These are phyloP conservation scores for Typhlichthys subterraneus DNA, from an alignment of 2,797 vertebrate species.

Conservation along the genomic window DNA sequence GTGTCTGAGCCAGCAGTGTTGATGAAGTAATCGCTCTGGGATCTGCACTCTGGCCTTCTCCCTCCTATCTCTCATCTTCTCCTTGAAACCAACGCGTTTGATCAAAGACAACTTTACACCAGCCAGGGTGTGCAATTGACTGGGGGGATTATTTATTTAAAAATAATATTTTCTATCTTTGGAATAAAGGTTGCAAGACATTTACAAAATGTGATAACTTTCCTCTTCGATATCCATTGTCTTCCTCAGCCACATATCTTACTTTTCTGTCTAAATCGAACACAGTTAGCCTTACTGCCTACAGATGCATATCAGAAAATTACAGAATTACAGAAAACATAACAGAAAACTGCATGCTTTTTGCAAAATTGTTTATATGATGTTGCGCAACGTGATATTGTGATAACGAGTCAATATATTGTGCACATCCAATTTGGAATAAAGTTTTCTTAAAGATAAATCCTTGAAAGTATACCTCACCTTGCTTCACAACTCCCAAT, in stretches of 20 bases:
- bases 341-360: too few relatives aligned
- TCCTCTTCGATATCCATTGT: too few relatives aligned
- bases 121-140: constrained; percentile 5
- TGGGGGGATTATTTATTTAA: constrained; percentile 29
- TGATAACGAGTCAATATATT: too few relatives aligned
- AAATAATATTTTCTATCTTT: neutral
- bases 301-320: too few relatives aligned
- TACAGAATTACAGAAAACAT: too few relatives aligned
- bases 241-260: too few relatives aligned
- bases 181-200: neutral
- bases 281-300: too few relatives aligned
- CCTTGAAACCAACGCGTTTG: neutral
- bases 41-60: constrained; percentile 26
- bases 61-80: constrained; percentile 2
- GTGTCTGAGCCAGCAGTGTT: constrained; percentile 20
- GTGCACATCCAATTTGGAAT: neutral
- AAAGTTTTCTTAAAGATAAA: neutral
- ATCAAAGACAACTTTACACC: neutral
- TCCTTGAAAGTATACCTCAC: neutral
- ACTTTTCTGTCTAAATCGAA: too few relatives aligned
- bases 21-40: constrained; percentile 24
- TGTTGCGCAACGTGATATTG: too few relatives aligned
- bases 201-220: too few relatives aligned
- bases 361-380: too few relatives aligned
- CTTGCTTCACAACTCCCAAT: too few relatives aligned